Percentiles rank a stretch among this genome's conserved stretches.
Evolutionary conservation across 1,140 invertebrate genomes (phyloP).

Genomic region (Aphelenchoides avenae): DNA sequence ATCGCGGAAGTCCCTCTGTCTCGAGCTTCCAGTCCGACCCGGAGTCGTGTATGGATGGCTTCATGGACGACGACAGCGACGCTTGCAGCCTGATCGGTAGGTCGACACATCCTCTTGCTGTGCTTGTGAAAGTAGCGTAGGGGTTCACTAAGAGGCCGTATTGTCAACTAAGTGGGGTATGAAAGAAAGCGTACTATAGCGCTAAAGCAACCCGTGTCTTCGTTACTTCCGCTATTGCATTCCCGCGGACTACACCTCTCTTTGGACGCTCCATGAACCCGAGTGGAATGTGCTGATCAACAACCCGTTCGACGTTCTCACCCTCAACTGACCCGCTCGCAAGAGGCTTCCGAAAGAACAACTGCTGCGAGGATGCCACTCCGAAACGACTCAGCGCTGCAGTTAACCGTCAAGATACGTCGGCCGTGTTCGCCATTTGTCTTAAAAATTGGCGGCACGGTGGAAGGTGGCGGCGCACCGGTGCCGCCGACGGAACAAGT

Average conservation of each 20-base stretch:
- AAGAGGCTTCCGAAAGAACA: too few relatives aligned
- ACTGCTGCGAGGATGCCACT: too few relatives aligned
- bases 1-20: slow-evolving; percentile 18
- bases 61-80: slow-evolving; percentile 7
- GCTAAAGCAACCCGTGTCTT: not conserved
- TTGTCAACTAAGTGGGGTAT: not conserved
- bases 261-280: not conserved
- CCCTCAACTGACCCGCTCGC: too few relatives aligned
- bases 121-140: not conserved
- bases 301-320: too few relatives aligned
- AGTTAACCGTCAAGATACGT: too few relatives aligned
- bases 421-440: too few relatives aligned
- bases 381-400: too few relatives aligned
- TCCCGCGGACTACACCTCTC: not conserved
- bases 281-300: too few relatives aligned
- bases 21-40: slow-evolving; percentile 16
- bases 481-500: too few relatives aligned
- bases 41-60: slow-evolving; percentile 8
- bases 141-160: not conserved
- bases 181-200: not conserved
- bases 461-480: too few relatives aligned
- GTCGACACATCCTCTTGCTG: not conserved
- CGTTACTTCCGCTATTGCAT: not conserved
- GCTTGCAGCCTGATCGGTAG: slow-evolving; percentile 2
- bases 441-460: too few relatives aligned